These are phyloP conservation scores for Celastrina argiolus DNA, from an alignment of 2,888 invertebrate genomes.

Conservation along the genomic window DNA sequence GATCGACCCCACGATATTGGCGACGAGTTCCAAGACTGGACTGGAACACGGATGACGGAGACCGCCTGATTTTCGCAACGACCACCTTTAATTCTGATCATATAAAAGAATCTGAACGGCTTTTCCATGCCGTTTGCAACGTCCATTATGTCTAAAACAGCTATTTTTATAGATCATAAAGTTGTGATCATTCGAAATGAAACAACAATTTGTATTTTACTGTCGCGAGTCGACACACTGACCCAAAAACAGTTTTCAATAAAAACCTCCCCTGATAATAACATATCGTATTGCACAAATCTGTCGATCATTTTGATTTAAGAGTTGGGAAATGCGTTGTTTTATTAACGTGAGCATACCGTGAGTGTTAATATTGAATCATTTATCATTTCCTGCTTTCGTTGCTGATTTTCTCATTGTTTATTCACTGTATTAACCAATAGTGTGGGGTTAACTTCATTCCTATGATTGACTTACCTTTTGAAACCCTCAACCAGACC, in stretches of 20 bases:
- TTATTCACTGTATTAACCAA: not conserved
- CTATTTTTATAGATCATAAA: not conserved
- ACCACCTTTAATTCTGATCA: no score
- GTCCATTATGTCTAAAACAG: not conserved
- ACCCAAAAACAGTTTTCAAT: conserved; percentile 14
- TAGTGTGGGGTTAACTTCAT: no score
- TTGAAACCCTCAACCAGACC: no score
- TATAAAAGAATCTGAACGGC: no score
- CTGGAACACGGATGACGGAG: no score
- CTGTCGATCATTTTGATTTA: conserved; percentile 1
- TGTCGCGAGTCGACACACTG: conserved; percentile 12
- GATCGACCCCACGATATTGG: no score
- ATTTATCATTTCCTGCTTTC: not conserved
- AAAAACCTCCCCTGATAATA: conserved; percentile 13
- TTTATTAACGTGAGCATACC: not conserved
- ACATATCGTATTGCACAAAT: conserved; percentile 5
- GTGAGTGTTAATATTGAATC: not conserved
- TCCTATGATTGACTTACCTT: no score
- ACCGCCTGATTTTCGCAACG: no score
- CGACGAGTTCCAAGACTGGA: no score
- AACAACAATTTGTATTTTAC: conserved; percentile 10
- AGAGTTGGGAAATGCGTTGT: not conserved
- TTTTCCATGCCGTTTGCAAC: not conserved
- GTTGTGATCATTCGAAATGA: not conserved
- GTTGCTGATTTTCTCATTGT: not conserved